A percentile compares a stretch with the other conserved stretches of the same genome.
Evolutionary conservation across 2,888 invertebrate species (phyloP).

Genomic region (Polyommatus iphigenia): DNA sequence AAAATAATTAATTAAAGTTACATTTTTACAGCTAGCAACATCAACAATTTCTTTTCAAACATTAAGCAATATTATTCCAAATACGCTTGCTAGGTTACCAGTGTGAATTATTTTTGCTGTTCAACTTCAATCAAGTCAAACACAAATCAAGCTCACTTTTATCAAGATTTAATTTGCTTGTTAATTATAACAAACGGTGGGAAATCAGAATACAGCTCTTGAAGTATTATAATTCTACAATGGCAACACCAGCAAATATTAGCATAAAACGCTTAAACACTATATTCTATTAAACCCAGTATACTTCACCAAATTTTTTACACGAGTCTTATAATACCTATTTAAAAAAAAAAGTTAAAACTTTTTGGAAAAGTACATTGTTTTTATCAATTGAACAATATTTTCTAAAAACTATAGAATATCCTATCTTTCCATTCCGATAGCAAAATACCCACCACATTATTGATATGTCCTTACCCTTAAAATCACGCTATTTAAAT

Average conservation of each 20-base stretch:
- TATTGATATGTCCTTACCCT: constrained; percentile 57
- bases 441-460: constrained; percentile 47
- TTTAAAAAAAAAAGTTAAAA: neutral
- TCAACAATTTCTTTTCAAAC: constrained; percentile 69
- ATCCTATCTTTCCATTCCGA: constrained; percentile 59
- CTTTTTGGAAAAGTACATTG: constrained; percentile 32
- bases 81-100: constrained; percentile 60
- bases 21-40: constrained; percentile 67
- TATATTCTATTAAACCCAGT: constrained; percentile 17
- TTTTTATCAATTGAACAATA: constrained; percentile 40
- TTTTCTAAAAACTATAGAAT: constrained; percentile 55
- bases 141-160: constrained; percentile 40
- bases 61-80: constrained; percentile 72
- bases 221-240: constrained; percentile 41
- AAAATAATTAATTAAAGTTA: constrained; percentile 61
- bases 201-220: neutral
- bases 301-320: constrained; percentile 15
- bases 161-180: constrained; percentile 66
- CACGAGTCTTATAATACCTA: neutral
- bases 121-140: neutral
- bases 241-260: constrained; percentile 63
- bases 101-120: constrained; percentile 38
- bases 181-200: constrained; percentile 45
- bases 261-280: constrained; percentile 57
- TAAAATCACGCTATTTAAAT: constrained; percentile 24